These are phyloP conservation scores for Argyrosomus regius DNA, from an alignment of 2,797 vertebrate species.

Conservation along the genomic window DNA sequence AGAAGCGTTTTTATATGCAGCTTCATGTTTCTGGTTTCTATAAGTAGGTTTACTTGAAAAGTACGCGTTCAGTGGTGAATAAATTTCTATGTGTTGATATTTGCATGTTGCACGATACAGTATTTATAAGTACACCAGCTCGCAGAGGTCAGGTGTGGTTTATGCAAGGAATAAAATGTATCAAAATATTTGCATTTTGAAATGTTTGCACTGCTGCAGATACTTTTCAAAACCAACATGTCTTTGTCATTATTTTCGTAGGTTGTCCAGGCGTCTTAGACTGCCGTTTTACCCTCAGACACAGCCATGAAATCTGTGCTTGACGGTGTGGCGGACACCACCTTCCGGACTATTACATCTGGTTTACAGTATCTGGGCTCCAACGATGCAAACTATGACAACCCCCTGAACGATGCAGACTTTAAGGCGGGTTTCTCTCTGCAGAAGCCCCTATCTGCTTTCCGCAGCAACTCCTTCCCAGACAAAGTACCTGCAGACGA, in stretches of 20 bases:
- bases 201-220: constrained; percentile 14
- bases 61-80: constrained; percentile 14
- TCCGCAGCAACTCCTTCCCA: constrained; percentile 93
- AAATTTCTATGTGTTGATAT: constrained; percentile 5
- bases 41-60: constrained; percentile 7
- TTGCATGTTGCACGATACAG: constrained; percentile 3
- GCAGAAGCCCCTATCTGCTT: constrained; percentile 95
- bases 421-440: constrained; percentile 86
- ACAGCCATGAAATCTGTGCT: constrained; percentile 97
- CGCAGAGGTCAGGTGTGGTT: neutral
- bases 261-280: constrained; percentile 78
- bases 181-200: constrained; percentile 7
- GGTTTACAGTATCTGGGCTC: constrained; percentile 95
- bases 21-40: neutral
- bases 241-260: constrained; percentile 73
- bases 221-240: constrained; percentile 20
- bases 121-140: constrained; percentile 9
- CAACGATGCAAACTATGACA: constrained; percentile 94
- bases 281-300: constrained; percentile 78
- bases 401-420: constrained; percentile 79
- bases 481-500: constrained; percentile 93
- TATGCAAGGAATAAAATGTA: neutral
- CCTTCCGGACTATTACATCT: constrained; percentile 98
- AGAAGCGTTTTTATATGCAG: neutral
- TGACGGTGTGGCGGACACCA: constrained; percentile 98